Base-by-base conservation (phyloP, 2,888 invertebrate species). In the Himalopsyche kuldschensis region DNA sequence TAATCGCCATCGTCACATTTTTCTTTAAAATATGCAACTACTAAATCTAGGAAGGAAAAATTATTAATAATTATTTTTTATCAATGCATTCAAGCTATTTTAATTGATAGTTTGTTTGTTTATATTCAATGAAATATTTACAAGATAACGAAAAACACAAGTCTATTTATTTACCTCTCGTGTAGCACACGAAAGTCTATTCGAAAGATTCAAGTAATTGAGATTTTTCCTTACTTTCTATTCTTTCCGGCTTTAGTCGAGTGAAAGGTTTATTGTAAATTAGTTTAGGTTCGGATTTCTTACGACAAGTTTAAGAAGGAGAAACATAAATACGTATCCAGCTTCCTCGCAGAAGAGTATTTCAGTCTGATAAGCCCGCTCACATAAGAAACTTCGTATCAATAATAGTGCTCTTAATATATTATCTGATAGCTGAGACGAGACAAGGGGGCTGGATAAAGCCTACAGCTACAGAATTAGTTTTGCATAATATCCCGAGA, bases 221-320 rank as follows among this genome's bases (percentile, higher is more conserved):
- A 20, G 55, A 55, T 55, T 55, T 55, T 55, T 55, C 55, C 55
- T 55, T 55, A 55, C 55, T 55, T 55, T 55, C 55, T 55, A 55
- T 55, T 55, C 55, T 55, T n/a, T 55, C 55, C 55, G 75, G 31
- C 75, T 75, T 27, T 75, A 75, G 30, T 55, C 80, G 80, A 69
- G 69, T 69, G 78, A 83, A 83, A 83, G 83, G 83, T 83, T 83
- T 83, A 83, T 83, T 83, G 83, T 79, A 83, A 83, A 83, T 83
- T 83, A 83, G 83, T 83, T 83, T 83, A 83, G 79, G 83, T 83
- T 83, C 63, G 80, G 80, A 55, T 80, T 80, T 69, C 80, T 20
- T 35, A 41, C 80, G 80, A 80, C 80, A 80, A 35, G 69, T 80
- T 69, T 41, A 30, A 69, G 80, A 80, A 69, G 80, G 63, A 80